Evolutionary conservation across 2,797 vertebrate species (phyloP), one percentile per base, ranked within the genome.

Genomic region (Myotis myotis): DNA sequence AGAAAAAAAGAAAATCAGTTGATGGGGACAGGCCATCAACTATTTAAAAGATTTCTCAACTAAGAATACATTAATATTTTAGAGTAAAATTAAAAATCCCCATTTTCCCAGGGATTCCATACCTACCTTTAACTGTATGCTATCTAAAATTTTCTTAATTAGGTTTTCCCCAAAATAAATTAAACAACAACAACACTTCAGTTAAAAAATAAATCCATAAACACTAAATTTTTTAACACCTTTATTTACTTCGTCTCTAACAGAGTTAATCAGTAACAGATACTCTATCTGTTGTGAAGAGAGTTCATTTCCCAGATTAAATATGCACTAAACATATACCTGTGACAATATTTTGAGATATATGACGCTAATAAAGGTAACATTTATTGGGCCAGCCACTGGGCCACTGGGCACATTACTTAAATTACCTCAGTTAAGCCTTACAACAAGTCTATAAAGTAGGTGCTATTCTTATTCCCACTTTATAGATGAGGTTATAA

Each of bases 301-400:
- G 51, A 95, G 70, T 94, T 93, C 74, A 95, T 87, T 95, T 95
- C 36, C 62, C 76, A 91, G 80, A 94, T 91, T 94, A 95, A 95
- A 91, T 64, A 91, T 44, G 47, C 25, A 87, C 38, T 55, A 83
- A 94, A 93, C 74, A 57, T 23, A 68, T 72, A 90, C 76, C 95
- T 41, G 91, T 96, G 91, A 91, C 89, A 91, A 22, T 51, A 91
- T 66, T 85, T 76, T 55, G 72, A 91, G 93, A 94, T 71, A 57
- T 62, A 96, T 53, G 55, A 87, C 22, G 20, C 60, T 91, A 95
- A 94, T 95, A 94, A 96, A 96, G 64, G 72, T 64, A 94, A 91
- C 80, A n/a, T 94, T 96, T 97, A 93, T 74, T 91, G 79, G 71
- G 28, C 51, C 72, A 72, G 86, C 75, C 86, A 86, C 74, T 30